phyloP scores from a whole-genome alignment of 2,888 invertebrate genomes.

The Ametastegia equiseti region DNA sequence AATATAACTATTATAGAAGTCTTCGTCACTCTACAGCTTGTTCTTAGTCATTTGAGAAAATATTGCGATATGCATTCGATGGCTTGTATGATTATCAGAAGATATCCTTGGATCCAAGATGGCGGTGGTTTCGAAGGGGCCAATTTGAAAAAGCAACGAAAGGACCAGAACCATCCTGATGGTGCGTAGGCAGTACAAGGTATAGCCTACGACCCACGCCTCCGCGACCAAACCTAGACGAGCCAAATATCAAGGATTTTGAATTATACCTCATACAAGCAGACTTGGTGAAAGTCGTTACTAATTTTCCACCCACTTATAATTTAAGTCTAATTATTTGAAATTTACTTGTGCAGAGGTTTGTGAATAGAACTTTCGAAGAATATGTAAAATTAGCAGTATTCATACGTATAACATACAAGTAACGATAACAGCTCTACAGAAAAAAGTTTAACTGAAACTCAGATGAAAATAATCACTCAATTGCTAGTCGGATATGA shows the following conservation, averaged over 20 bases:
- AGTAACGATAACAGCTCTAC: too few relatives aligned
- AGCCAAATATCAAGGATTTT: constrained; percentile 42
- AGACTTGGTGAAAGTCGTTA: constrained; percentile 25
- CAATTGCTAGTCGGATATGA: neutral
- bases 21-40: neutral
- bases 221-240: constrained; percentile 14
- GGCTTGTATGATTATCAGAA: neutral
- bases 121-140: neutral
- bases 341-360: neutral
- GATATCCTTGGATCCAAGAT: neutral
- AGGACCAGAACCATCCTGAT: constrained; percentile 28
- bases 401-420: too few relatives aligned
- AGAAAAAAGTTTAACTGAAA: neutral
- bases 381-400: neutral
- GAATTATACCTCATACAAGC: constrained; percentile 2
- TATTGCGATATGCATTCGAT: neutral
- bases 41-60: neutral
- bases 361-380: neutral
- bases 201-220: constrained; percentile 24
- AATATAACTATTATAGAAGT: neutral
- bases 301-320: constrained; percentile 25
- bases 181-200: constrained; percentile 10
- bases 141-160: constrained; percentile 10
- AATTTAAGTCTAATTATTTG: neutral
- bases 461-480: neutral